Evolutionary conservation across 2,113 vertebrate species (phyloP).

Genomic region (Aphelocoma coerulescens): DNA sequence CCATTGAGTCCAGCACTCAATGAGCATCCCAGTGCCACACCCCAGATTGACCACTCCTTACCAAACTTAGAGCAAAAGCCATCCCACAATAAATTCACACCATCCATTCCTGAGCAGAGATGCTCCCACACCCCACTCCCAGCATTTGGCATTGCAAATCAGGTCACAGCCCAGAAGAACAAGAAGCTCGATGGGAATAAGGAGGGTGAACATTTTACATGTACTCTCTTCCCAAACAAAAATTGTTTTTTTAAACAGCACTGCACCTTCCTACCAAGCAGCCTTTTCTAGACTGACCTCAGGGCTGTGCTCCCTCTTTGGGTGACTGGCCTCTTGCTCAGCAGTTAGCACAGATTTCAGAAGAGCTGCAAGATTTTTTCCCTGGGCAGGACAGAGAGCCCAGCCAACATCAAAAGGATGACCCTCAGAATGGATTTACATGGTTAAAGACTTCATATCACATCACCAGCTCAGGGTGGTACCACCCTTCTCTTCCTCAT

Average conservation of each 20-base stretch:
- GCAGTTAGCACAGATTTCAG: background rate
- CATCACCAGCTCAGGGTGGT: background rate
- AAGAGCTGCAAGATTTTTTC: background rate
- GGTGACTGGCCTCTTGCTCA: background rate
- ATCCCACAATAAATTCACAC: background rate
- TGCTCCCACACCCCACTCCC: background rate
- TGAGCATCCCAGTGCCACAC: background rate
- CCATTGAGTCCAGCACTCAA: background rate
- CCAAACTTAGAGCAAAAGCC: background rate
- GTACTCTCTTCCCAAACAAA: background rate
- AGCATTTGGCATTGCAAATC: background rate
- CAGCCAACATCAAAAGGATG: background rate
- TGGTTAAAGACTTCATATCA: background rate
- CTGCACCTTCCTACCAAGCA: background rate
- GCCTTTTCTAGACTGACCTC: background rate
- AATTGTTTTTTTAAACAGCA: background rate
- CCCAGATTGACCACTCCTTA: background rate
- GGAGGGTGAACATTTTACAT: background rate
- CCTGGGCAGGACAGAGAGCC: background rate
- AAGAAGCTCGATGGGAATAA: background rate
- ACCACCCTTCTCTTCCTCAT: background rate
- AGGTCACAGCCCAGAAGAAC: background rate
- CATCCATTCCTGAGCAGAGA: background rate
- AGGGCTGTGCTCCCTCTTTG: background rate
- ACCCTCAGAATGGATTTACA: background rate